A percentile compares a stretch with the other conserved stretches of the same genome.
These are phyloP conservation scores for Lycaena phlaeas DNA, from an alignment of 2,888 invertebrate species.

Conservation along the genomic window DNA sequence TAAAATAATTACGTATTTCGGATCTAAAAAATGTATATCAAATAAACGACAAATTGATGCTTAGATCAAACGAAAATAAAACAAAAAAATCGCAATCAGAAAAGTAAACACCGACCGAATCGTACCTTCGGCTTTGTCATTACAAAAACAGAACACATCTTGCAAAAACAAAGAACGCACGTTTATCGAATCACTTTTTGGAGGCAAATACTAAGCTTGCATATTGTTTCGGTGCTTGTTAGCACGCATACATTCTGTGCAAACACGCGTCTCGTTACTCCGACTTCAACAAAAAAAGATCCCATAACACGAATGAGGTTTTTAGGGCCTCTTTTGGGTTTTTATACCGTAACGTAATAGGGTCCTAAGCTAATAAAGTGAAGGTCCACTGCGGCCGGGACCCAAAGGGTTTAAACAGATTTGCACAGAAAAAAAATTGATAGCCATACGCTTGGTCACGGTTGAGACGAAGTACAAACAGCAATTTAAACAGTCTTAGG, in stretches of 20 bases:
- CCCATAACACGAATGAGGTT: slow-evolving; percentile 30
- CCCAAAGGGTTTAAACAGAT: slow-evolving; percentile 45
- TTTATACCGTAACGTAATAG: slow-evolving; percentile 50
- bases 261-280: slow-evolving; percentile 52
- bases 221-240: slow-evolving; percentile 41
- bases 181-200: slow-evolving; percentile 48
- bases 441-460: slow-evolving; percentile 13
- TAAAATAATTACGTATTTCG: no score
- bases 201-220: slow-evolving; percentile 30
- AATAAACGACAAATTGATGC: no score
- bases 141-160: slow-evolving; percentile 12
- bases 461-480: not conserved
- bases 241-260: slow-evolving; percentile 37
- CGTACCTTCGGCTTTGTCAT: not conserved
- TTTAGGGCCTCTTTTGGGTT: slow-evolving; percentile 53
- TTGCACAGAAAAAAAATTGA: slow-evolving; percentile 48
- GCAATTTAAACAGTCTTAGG: not conserved
- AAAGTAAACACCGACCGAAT: not conserved
- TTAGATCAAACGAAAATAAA: no score
- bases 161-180: slow-evolving; percentile 18
- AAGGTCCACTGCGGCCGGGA: slow-evolving; percentile 35
- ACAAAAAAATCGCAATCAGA: slow-evolving; percentile 1
- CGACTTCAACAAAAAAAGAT: slow-evolving; percentile 25
- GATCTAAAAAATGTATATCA: no score
- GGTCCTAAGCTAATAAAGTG: slow-evolving; percentile 64